Evolutionary conservation across 2,797 vertebrate species (phyloP), one percentile per base, ranked within the genome.

Genomic region (Ptychadena robeensis): DNA sequence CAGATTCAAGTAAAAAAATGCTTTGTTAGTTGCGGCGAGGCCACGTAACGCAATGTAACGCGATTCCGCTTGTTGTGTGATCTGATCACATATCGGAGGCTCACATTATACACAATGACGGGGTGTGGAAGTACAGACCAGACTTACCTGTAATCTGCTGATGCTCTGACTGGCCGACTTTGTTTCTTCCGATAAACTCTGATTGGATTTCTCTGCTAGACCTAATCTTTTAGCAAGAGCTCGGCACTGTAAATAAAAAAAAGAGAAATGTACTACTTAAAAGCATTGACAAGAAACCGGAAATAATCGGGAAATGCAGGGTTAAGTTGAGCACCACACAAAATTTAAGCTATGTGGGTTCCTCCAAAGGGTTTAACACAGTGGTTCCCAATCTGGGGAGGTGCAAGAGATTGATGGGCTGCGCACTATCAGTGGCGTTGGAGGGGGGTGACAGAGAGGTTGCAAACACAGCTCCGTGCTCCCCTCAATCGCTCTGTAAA

Each of bases 161-260:
- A 97, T 93, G 89, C 95, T 97, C 90, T 97, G 96, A 92, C 92
- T 96, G n/a, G 97, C 94, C 11, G 90, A 69, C 87, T 95, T 98
- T 86, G 97, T 79, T 63, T 97, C 96, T 83, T 97, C 97, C 0
- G 81, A 89, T 85, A 97, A 89, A 0, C 90, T 90, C 74, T 98
- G 97, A 83, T 97, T 95, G 34, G 95, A 95, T 77, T 96, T 99
- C 85, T 99, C 98, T 8, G 97, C 95, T 40, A 99, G 91, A 53
- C 96, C 89, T 81, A 99, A 91, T 79, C 97, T 95, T 90, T 96
- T 99, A 68, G 95, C 96, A 87, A 99, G 94, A 9, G 98, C 98
- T 68, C 98, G 96, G 88, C 98, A 99, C 98, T 99, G 82, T 31
- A 77, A 73, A 76, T 86, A 59, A 79, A 6, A 79, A 6, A 87